These are phyloP conservation scores for Pseudomyrmex gracilis DNA, from an alignment of 1,140 invertebrate species.

Conservation along the genomic window DNA sequence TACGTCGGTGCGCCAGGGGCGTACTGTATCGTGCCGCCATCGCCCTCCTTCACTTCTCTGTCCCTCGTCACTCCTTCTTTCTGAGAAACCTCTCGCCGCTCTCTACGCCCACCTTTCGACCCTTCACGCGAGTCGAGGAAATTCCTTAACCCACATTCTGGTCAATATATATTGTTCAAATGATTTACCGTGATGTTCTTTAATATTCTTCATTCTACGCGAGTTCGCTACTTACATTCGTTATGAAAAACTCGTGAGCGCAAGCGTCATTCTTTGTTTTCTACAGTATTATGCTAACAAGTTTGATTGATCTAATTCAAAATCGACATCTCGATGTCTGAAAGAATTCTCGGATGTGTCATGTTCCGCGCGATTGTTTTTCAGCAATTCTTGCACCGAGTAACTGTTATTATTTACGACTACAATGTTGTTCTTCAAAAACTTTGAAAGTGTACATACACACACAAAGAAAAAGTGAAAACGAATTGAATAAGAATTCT, in stretches of 20 bases:
- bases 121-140: conserved; percentile 29
- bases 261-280: conserved; percentile 1
- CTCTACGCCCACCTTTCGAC: conserved; percentile 4
- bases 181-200: conserved; percentile 31
- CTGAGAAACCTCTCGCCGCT: conserved; percentile 1
- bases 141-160: conserved; percentile 58
- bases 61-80: too few relatives aligned
- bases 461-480: not conserved
- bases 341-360: conserved; percentile 8
- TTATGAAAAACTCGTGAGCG: not conserved
- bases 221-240: not conserved
- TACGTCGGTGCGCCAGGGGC: conserved; percentile 65
- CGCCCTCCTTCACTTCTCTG: conserved; percentile 17
- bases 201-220: not conserved
- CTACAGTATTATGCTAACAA: not conserved
- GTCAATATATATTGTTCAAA: conserved; percentile 38
- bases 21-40: conserved; percentile 61
- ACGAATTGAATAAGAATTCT: conserved; percentile 7
- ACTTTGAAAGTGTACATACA: not conserved
- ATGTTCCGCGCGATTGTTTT: not conserved
- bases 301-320: not conserved
- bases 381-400: too few relatives aligned
- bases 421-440: not conserved
- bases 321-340: not conserved
- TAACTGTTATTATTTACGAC: too few relatives aligned